Evolutionary conservation across 1,140 invertebrate genomes (phyloP).

Genomic region (Drosophila paulistorum): DNA sequence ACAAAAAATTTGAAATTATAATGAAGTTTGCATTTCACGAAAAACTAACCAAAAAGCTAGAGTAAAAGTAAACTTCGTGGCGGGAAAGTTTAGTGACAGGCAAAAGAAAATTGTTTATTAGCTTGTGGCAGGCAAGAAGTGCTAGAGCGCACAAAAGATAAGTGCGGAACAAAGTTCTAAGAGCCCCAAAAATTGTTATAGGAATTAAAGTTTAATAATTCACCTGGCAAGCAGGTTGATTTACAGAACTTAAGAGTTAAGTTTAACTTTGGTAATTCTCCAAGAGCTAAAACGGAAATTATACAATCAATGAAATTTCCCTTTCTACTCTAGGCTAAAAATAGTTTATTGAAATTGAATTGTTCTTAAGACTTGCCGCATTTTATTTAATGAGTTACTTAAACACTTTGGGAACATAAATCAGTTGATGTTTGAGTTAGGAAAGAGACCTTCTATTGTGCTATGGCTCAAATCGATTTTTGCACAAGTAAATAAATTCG

Average conservation of each 20-base stretch:
- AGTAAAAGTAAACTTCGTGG: conserved; percentile 7
- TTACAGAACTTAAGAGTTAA: neutral
- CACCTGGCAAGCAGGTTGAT: conserved; percentile 3
- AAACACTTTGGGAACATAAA: too few relatives aligned
- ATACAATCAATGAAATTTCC: neutral
- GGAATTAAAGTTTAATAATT: conserved; percentile 8
- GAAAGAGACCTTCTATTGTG: too few relatives aligned
- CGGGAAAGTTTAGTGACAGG: conserved; percentile 3
- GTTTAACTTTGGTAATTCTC: neutral
- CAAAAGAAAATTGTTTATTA: conserved; percentile 21
- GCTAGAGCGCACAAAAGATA: neutral
- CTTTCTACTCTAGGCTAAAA: neutral
- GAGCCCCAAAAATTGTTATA: conserved; percentile 1
- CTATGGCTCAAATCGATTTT: too few relatives aligned
- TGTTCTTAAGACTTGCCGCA: neutral
- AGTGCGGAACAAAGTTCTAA: conserved; percentile 1
- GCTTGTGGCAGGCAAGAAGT: neutral
- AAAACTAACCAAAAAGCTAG: neutral
- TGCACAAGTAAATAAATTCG: too few relatives aligned
- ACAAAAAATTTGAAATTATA: conserved; percentile 22
- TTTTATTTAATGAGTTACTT: neutral
- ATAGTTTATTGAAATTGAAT: neutral
- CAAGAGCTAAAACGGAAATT: neutral
- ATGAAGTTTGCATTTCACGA: conserved; percentile 12
- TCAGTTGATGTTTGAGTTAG: too few relatives aligned